phyloP scores from a whole-genome alignment of 2,113 vertebrate species.

The Ciconia boyciana region DNA sequence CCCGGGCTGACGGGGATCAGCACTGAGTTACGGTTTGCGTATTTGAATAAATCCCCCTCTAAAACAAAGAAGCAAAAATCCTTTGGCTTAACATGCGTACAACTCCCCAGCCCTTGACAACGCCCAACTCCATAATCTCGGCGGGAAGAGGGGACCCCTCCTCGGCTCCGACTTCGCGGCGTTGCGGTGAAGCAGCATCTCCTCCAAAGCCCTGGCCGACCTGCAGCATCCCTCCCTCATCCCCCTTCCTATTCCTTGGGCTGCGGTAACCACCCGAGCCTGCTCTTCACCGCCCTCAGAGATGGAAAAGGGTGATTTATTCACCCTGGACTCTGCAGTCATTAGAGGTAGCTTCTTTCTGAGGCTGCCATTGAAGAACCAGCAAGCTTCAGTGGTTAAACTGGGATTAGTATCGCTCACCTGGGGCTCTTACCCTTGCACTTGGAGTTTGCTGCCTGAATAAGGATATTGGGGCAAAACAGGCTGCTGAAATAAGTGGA shows the following conservation, averaged over 20 bases:
- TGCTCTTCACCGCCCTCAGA: rapidly evolving
- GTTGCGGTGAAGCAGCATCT: rapidly evolving
- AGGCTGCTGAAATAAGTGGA: neutral
- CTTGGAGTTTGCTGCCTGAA: neutral
- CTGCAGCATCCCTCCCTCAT: neutral
- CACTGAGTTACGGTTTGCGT: rapidly evolving
- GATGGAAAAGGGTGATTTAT: neutral
- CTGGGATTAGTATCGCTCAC: neutral
- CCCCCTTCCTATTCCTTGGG: neutral
- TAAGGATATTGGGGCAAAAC: neutral
- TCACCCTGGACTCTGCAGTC: neutral
- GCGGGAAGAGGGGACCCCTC: neutral
- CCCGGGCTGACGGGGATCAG: rapidly evolving
- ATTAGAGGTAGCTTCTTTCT: neutral
- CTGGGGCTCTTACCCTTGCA: neutral
- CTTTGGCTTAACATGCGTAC: neutral
- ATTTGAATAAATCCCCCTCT: neutral
- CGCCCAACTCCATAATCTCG: rapidly evolving
- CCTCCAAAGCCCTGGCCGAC: neutral
- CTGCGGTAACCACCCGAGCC: rapidly evolving
- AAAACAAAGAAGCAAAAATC: neutral
- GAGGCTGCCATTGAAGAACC: neutral
- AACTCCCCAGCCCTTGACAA: neutral
- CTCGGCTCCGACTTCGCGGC: rapidly evolving
- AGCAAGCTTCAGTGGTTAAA: neutral